Evolutionary conservation across 2,113 vertebrate species (phyloP).

Genomic region (Actinemys pallida): DNA sequence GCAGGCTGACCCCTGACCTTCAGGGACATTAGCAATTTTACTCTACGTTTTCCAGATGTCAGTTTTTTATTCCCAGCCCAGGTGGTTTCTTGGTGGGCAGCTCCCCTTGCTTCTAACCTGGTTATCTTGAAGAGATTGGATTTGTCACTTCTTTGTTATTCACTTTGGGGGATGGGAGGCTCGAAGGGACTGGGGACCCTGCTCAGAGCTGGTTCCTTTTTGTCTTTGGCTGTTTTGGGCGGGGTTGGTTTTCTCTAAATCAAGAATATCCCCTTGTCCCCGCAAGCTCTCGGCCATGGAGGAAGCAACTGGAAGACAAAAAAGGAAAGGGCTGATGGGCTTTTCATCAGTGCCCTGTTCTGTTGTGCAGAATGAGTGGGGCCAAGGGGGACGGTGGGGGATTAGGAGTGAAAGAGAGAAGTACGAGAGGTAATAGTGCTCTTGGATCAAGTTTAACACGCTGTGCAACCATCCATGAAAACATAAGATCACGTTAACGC

Average conservation of each 20-base stretch:
- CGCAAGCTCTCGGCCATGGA: neutral
- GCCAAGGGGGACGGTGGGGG: neutral
- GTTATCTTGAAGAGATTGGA: neutral
- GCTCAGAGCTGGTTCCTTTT: neutral
- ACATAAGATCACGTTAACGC: neutral
- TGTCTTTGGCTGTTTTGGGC: neutral
- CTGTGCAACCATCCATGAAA: neutral
- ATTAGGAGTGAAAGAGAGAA: neutral
- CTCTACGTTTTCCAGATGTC: slow-evolving; percentile 17
- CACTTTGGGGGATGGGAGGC: neutral
- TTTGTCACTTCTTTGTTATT: neutral
- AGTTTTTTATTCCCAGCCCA: neutral
- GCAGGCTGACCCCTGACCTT: neutral
- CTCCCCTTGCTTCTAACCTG: neutral
- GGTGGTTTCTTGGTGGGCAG: neutral
- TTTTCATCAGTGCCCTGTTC: neutral
- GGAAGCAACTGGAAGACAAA: neutral
- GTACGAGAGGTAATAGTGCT: neutral
- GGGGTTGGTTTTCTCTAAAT: neutral
- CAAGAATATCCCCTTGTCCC: neutral
- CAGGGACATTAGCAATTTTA: neutral
- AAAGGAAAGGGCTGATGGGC: neutral
- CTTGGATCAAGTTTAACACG: neutral
- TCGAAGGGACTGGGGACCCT: neutral
- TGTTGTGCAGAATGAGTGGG: neutral